A percentile compares a stretch with the other conserved stretches of the same genome.
These are phyloP conservation scores for Ondatra zibethicus DNA, from an alignment of 2,113 vertebrate species.

Conservation along the genomic window DNA sequence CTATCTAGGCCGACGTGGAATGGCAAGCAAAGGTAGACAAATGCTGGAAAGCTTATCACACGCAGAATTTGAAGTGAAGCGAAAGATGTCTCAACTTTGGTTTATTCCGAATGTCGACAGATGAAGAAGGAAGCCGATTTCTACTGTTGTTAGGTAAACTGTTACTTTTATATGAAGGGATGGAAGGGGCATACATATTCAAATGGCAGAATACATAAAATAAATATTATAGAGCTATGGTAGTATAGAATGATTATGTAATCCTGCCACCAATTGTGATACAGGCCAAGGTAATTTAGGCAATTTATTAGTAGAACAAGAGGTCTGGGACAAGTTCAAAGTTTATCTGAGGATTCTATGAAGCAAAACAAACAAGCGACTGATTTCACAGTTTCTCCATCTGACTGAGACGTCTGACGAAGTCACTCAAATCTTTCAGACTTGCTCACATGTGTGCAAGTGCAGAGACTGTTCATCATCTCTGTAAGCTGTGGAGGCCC, in stretches of 20 bases:
- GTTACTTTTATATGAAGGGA: background rate
- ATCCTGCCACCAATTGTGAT: background rate
- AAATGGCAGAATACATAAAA: background rate
- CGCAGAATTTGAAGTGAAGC: background rate
- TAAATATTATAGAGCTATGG: background rate
- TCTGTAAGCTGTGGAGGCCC: too few species aligned
- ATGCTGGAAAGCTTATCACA: background rate
- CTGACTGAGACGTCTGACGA: slow-evolving; percentile 30
- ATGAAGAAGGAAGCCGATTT: slow-evolving; percentile 16
- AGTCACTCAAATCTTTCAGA: slow-evolving; percentile 48
- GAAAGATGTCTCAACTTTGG: background rate
- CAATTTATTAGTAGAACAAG: slow-evolving; percentile 39
- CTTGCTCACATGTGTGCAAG: background rate
- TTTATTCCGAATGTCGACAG: slow-evolving; percentile 30
- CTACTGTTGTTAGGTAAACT: background rate
- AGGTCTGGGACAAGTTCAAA: background rate
- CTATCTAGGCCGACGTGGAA: background rate
- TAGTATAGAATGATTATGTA: background rate
- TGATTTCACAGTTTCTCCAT: slow-evolving; percentile 17
- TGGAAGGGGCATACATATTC: background rate
- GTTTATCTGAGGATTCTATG: background rate
- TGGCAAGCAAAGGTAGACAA: background rate
- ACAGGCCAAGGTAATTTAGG: background rate
- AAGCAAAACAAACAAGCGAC: slow-evolving; percentile 36
- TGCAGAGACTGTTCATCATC: slow-evolving; percentile 7